Percentiles rank a stretch among this genome's conserved stretches.
Conservation (phyloP, 2,113 vertebrate species). For the Mystacornis crossleyi region DNA sequence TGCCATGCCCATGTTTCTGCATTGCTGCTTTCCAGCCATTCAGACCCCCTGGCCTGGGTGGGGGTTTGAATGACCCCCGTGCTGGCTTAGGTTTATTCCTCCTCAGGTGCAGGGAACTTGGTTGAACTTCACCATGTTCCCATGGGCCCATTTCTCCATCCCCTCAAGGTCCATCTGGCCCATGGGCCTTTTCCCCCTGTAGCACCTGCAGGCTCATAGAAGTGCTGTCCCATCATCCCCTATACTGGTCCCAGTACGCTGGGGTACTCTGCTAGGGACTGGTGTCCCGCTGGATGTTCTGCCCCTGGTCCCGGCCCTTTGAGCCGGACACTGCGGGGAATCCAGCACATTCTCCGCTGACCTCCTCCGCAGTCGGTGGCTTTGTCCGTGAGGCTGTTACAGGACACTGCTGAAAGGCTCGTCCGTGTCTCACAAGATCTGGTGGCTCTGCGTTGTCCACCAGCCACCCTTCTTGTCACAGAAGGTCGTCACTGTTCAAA, state of each 20-base stretch:
- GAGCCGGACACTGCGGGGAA: neutral
- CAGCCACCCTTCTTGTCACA: neutral
- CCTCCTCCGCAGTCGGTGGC: accelerated
- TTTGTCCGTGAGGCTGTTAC: neutral
- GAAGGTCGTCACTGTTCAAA: neutral
- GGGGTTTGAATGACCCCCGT: too few species aligned
- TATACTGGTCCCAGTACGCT: neutral
- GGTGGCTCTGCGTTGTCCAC: neutral
- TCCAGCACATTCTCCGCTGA: neutral
- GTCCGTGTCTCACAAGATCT: neutral
- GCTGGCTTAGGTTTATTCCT: neutral
- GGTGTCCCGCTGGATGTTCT: neutral
- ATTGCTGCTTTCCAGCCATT: neutral
- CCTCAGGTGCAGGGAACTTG: too few species aligned
- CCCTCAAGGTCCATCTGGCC: neutral
- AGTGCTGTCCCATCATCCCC: neutral
- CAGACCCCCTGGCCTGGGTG: accelerated
- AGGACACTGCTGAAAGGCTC: neutral
- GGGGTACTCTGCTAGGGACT: too few species aligned
- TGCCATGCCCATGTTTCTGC: neutral
- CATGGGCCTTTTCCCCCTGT: accelerated
- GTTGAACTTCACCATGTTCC: neutral
- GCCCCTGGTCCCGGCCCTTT: neutral
- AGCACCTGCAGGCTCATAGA: neutral
- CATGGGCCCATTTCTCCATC: accelerated